Percentiles rank a stretch among this genome's conserved stretches.
Evolutionary conservation across 2,113 vertebrate species (phyloP).

Genomic region (Gopherus evgoodei): DNA sequence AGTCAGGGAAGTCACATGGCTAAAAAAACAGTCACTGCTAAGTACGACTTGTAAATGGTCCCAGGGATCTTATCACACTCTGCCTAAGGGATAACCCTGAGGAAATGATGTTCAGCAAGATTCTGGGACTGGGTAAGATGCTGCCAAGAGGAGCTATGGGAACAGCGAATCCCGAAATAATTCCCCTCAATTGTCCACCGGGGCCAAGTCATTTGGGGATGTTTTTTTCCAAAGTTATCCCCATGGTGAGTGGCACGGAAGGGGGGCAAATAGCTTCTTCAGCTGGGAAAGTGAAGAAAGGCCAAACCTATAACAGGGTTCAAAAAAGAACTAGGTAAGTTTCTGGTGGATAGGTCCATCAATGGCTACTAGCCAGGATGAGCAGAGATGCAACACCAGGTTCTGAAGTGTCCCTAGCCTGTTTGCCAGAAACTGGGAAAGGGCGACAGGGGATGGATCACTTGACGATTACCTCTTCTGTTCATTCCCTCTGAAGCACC

Average conservation of each 20-base stretch:
- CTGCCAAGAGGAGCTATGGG: background rate
- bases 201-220: background rate
- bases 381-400: too few relatives aligned
- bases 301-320: too few relatives aligned
- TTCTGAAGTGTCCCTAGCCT: too few relatives aligned
- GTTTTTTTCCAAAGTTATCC: background rate
- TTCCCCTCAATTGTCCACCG: background rate
- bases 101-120: background rate
- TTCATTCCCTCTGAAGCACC: too few relatives aligned
- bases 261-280: background rate
- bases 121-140: background rate
- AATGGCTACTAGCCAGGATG: too few relatives aligned
- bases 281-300: background rate
- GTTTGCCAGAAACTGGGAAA: too few relatives aligned
- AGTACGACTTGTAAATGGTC: too few relatives aligned
- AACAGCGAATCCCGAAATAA: background rate
- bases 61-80: background rate
- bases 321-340: too few relatives aligned
- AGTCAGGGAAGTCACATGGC: background rate
- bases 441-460: too few relatives aligned
- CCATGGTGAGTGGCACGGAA: background rate
- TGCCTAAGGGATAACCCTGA: background rate
- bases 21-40: background rate
- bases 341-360: too few relatives aligned
- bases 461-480: too few relatives aligned